Evolutionary conservation across 2,797 vertebrate genomes (phyloP).

Genomic region (Myotis daubentonii): DNA sequence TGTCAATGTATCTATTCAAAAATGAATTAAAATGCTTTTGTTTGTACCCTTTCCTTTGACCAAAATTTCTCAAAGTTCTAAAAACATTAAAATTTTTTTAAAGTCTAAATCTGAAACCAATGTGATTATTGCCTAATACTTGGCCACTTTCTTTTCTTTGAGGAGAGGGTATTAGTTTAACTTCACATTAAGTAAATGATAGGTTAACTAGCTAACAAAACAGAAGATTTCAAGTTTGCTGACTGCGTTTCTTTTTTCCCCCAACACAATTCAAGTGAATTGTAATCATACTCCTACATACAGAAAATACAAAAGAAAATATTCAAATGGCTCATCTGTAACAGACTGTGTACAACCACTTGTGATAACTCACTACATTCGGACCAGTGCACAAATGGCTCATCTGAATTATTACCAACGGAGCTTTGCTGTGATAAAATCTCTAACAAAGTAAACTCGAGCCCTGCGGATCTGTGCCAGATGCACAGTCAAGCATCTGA

Average conservation of each 20-base stretch:
- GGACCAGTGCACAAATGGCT: neutral
- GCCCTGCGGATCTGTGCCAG: neutral
- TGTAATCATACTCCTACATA: neutral
- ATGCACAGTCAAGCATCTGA: neutral
- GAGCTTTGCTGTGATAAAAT: neutral
- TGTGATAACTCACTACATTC: too few species aligned
- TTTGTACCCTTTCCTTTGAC: neutral
- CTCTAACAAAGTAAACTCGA: neutral
- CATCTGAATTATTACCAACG: neutral
- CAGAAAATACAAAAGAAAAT: neutral
- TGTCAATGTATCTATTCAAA: neutral
- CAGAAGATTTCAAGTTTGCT: neutral
- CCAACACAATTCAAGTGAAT: neutral
- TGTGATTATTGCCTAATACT: neutral
- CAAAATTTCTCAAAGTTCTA: neutral
- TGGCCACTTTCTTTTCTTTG: neutral
- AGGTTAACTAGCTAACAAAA: neutral
- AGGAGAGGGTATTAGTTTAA: neutral
- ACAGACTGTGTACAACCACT: too few species aligned
- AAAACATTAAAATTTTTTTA: neutral
- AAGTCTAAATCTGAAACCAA: neutral
- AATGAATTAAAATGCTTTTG: neutral
- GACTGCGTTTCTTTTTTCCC: neutral
- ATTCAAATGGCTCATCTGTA: neutral
- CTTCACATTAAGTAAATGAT: neutral